Percentiles rank a stretch among this genome's conserved stretches.
Evolutionary conservation across 2,888 invertebrate genomes (phyloP).

Genomic region (Chymomyza procnemis): DNA sequence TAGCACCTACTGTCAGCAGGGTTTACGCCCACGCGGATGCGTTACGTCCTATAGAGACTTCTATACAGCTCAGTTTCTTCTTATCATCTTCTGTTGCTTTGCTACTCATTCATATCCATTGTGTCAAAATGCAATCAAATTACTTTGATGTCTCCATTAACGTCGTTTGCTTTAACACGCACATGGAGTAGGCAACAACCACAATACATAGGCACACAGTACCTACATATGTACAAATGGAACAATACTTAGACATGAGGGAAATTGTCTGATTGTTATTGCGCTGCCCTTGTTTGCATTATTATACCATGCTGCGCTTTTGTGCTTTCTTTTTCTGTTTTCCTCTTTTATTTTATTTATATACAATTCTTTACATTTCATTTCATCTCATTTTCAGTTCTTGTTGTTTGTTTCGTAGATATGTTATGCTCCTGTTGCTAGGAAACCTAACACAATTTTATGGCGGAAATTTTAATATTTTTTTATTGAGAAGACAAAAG

Average conservation of each 20-base stretch:
- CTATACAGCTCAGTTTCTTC: neutral
- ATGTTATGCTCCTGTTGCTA: slow-evolving; percentile 26
- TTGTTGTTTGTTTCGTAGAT: neutral
- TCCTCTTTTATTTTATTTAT: too few species aligned
- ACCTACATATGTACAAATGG: neutral
- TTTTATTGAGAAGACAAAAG: slow-evolving; percentile 35
- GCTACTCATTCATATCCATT: slow-evolving; percentile 61
- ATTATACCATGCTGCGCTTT: slow-evolving; percentile 36
- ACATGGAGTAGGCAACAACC: neutral
- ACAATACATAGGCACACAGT: neutral
- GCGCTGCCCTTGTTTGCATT: slow-evolving; percentile 23
- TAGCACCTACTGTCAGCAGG: slow-evolving; percentile 2
- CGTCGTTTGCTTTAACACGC: slow-evolving; percentile 63
- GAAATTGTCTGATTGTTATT: slow-evolving; percentile 8
- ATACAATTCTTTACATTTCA: slow-evolving; percentile 21
- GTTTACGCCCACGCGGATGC: too few species aligned
- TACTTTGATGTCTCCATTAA: slow-evolving; percentile 73
- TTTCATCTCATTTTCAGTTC: neutral
- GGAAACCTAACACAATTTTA: slow-evolving; percentile 53
- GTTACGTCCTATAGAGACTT: neutral
- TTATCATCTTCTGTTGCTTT: neutral
- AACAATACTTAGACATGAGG: neutral
- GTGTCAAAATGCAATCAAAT: slow-evolving; percentile 69
- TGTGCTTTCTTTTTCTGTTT: neutral
- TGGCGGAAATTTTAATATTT: slow-evolving; percentile 14